A percentile compares a stretch with the other conserved stretches of the same genome.
Conservation (phyloP, 2,113 vertebrate species). For the Tor tambroides region DNA sequence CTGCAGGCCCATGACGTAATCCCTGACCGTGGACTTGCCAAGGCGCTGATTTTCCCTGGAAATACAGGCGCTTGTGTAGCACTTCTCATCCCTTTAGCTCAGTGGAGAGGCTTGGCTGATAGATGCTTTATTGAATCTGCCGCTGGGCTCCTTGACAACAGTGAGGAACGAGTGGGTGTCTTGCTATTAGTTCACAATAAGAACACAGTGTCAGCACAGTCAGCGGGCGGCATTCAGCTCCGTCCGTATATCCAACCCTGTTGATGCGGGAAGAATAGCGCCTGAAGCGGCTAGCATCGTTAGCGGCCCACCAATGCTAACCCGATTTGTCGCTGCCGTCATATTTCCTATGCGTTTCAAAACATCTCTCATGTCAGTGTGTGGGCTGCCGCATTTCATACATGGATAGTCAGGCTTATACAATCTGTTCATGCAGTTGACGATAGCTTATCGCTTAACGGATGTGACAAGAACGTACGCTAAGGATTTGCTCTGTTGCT, state of each 20-base stretch:
- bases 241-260: conserved; percentile 23
- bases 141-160: conserved; percentile 45
- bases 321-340: neutral
- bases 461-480: neutral
- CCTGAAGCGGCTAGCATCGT: conserved; percentile 11
- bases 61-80: conserved; percentile 39
- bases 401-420: neutral
- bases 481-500: neutral
- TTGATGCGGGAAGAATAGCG: conserved; percentile 18
- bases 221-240: conserved; percentile 33
- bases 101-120: conserved; percentile 35
- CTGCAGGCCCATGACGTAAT: conserved; percentile 37
- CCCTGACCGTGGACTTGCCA: conserved; percentile 28
- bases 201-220: conserved; percentile 54
- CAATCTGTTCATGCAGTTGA: neutral
- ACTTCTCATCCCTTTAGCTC: conserved; percentile 27
- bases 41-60: conserved; percentile 40
- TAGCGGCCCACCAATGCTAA: conserved; percentile 28
- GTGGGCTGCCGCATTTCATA: conserved; percentile 38
- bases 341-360: neutral
- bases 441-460: neutral
- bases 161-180: conserved; percentile 49
- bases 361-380: conserved; percentile 23
- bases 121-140: conserved; percentile 52
- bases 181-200: conserved; percentile 45